Evolutionary conservation across 2,797 vertebrate genomes (phyloP), one percentile per base, ranked within the genome.

Genomic region (Argyrosomus regius): DNA sequence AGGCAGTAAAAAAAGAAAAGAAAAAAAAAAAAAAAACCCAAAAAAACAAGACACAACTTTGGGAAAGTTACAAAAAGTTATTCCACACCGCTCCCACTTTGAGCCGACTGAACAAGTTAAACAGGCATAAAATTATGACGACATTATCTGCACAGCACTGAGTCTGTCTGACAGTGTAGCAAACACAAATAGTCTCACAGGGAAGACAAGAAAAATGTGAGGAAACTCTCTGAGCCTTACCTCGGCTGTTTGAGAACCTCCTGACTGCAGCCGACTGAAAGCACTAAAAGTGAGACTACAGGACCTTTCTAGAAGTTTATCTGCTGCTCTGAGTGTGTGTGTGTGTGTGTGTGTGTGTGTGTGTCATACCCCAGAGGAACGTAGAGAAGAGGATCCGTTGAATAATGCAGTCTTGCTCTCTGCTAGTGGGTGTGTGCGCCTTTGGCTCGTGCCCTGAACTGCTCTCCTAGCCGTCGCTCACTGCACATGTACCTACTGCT

Each of bases 371-470:
- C 73, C 65, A 76, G 80, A 87, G 28, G 70, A 90, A 73, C 20
- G 77, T 66, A 63, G 74, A 84, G 85, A 61, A 83, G 80, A 77
- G 73, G 81, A 79, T 87, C 84, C 60, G 89, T 62, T 78, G 73
- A 89, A 89, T 78, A 86, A 73, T 49, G 86, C 82, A 90, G 87
- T 56, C 80, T 84, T 84, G 86, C 85, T 91, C 75, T 83, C 56
- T 80, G 79, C 76, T 81, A 73, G 87, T 91, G 92, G 84, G 92
- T 92, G 91, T 91, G 85, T 86, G 85, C 20, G 89, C 63, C 85
- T 90, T 91, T 93, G 91, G 91, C 87, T 93, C 68, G 87, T 71
- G 92, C 85, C 91, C 89, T 88, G 82, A 81, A 91, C 91, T 91
- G 84, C 81, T 87, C 89, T 93, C 81, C 80, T 87, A 73, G 88